These are phyloP conservation scores for Dioctria rufipes DNA, from an alignment of 2,888 invertebrate species.

Conservation along the genomic window DNA sequence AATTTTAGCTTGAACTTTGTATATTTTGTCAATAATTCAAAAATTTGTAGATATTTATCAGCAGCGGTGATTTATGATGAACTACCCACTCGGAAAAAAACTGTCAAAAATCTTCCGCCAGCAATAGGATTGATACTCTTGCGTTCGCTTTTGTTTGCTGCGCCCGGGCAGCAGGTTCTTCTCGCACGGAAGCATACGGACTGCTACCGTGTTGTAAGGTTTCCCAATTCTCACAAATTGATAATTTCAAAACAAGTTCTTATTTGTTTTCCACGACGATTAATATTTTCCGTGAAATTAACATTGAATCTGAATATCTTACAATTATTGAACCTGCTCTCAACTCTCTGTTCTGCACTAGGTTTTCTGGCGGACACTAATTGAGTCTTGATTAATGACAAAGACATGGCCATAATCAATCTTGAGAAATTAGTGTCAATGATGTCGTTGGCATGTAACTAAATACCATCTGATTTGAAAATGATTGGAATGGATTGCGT, in stretches of 20 bases:
- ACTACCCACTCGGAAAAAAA: background rate
- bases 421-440: constrained; percentile 13
- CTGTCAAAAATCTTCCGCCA: background rate
- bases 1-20: background rate
- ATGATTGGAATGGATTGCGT: background rate
- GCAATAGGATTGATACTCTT: background rate
- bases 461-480: constrained; percentile 6
- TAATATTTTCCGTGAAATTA: constrained; percentile 8
- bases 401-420: constrained; percentile 14
- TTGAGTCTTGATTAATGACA: constrained; percentile 10
- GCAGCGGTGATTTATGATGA: background rate
- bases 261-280: constrained; percentile 2
- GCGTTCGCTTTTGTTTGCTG: background rate
- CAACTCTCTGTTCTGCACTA: background rate
- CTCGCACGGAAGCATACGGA: background rate
- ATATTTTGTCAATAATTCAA: background rate
- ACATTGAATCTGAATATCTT: background rate
- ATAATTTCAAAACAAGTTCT: constrained; percentile 15
- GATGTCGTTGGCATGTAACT: background rate
- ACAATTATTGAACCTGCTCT: background rate
- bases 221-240: constrained; percentile 7
- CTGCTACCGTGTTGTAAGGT: background rate
- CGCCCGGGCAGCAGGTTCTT: background rate
- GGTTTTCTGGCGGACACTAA: background rate
- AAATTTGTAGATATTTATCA: background rate